Conservation (phyloP, 2,888 invertebrate species). For the Cetonia aurata region DNA sequence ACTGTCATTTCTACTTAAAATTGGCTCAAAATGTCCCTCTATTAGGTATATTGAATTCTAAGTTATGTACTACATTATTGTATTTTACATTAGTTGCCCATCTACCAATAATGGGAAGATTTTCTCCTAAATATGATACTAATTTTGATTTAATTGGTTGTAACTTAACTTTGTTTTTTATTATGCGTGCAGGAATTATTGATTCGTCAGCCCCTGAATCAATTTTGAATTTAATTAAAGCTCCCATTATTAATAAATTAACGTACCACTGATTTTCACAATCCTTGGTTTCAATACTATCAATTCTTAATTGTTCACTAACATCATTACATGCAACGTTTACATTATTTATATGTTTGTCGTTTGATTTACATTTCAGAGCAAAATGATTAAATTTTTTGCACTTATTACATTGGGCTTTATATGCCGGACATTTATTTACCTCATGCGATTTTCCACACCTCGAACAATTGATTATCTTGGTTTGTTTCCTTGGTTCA, state of each 20-base stretch:
- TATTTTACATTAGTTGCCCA: too few species aligned
- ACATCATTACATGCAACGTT: background rate
- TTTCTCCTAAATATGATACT: too few species aligned
- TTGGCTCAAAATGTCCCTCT: too few species aligned
- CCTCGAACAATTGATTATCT: constrained; percentile 31
- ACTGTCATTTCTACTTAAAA: too few species aligned
- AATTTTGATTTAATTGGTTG: too few species aligned
- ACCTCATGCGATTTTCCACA: constrained; percentile 23
- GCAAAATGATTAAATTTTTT: constrained; percentile 28
- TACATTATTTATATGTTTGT: constrained; percentile 14
- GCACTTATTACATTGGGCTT: constrained; percentile 20
- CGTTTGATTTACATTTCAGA: constrained; percentile 5
- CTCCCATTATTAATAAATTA: constrained; percentile 41
- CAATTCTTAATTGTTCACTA: too few species aligned
- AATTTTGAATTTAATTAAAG: constrained; percentile 32
- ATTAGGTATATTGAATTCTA: too few species aligned
- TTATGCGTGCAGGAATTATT: constrained; percentile 40
- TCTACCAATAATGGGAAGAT: too few species aligned
- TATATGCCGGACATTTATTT: constrained; percentile 33
- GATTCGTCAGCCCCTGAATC: constrained; percentile 46
- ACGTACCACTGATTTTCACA: constrained; percentile 20
- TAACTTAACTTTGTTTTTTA: constrained; percentile 1
- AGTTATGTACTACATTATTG: too few species aligned
- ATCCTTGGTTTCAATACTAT: constrained; percentile 3
- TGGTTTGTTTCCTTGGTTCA: constrained; percentile 11